These are phyloP conservation scores for Meteorus sp. DNA, from an alignment of 1,140 invertebrate genomes.

Conservation along the genomic window DNA sequence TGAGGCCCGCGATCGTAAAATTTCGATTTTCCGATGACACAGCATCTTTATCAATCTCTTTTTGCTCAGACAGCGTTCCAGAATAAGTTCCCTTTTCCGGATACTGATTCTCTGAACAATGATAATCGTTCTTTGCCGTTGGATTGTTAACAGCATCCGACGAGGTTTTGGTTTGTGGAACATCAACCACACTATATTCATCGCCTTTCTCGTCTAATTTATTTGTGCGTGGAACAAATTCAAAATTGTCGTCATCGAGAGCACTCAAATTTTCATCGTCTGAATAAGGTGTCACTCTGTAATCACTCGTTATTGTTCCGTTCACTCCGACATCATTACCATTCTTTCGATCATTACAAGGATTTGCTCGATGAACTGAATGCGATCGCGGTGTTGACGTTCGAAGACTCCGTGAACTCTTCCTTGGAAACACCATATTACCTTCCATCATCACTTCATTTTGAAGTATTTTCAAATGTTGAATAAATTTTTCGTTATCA, in stretches of 20 bases:
- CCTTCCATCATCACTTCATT: slow-evolving; percentile 25
- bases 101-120: not conserved
- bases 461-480: slow-evolving; percentile 29
- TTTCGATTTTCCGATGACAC: not conserved
- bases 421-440: slow-evolving; percentile 30
- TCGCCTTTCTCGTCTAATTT: too few relatives aligned
- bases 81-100: not conserved
- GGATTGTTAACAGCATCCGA: too few relatives aligned
- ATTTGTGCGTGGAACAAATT: too few relatives aligned
- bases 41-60: not conserved
- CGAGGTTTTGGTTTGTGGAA: too few relatives aligned
- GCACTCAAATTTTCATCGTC: slow-evolving; percentile 3
- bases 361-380: not conserved
- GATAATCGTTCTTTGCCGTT: slow-evolving; percentile 22
- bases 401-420: not conserved
- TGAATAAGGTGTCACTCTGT: not conserved
- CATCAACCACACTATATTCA: too few relatives aligned
- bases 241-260: slow-evolving; percentile 4
- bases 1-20: slow-evolving; percentile 24
- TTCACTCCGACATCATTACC: too few relatives aligned
- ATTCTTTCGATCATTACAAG: slow-evolving; percentile 37
- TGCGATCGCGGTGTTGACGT: not conserved
- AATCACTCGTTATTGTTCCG: too few relatives aligned
- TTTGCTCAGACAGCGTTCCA: not conserved
- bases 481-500: slow-evolving; percentile 37